Conservation (phyloP, 1,140 invertebrate species). For the Temnothorax nylanderi region DNA sequence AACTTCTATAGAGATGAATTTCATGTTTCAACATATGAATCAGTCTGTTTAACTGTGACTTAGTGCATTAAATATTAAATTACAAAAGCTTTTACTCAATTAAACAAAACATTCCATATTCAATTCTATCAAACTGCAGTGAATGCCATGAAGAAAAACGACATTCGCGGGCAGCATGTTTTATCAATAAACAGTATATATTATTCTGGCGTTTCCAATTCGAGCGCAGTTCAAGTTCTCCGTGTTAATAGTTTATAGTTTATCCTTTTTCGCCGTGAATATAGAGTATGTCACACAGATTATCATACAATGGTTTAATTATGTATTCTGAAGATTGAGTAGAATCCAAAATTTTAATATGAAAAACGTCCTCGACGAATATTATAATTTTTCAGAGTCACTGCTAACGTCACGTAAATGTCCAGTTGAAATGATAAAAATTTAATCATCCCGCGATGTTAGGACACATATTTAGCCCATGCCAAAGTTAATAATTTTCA, state of each 20-base stretch:
- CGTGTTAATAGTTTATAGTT: conserved; percentile 1
- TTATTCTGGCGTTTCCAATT: conserved; percentile 5
- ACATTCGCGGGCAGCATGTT: background rate
- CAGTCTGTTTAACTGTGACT: background rate
- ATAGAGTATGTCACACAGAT: background rate
- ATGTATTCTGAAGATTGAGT: background rate
- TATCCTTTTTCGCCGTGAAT: background rate
- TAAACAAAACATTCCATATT: conserved; percentile 41
- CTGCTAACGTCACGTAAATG: background rate
- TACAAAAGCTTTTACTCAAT: conserved; percentile 52
- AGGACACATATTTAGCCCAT: background rate
- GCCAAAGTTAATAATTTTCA: conserved; percentile 35
- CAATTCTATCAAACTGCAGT: conserved; percentile 9
- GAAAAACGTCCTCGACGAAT: background rate
- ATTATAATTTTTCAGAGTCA: background rate
- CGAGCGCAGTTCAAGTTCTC: background rate
- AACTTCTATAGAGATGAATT: conserved; percentile 9
- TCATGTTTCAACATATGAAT: conserved; percentile 12
- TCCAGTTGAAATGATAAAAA: conserved; percentile 10
- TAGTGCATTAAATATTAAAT: conserved; percentile 33
- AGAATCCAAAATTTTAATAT: background rate
- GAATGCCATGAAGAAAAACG: background rate
- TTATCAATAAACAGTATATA: conserved; percentile 7
- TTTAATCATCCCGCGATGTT: background rate
- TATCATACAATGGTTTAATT: background rate